Evolutionary conservation across 2,113 vertebrate genomes (phyloP).

Genomic region (Tretioscincus oriximinensis): DNA sequence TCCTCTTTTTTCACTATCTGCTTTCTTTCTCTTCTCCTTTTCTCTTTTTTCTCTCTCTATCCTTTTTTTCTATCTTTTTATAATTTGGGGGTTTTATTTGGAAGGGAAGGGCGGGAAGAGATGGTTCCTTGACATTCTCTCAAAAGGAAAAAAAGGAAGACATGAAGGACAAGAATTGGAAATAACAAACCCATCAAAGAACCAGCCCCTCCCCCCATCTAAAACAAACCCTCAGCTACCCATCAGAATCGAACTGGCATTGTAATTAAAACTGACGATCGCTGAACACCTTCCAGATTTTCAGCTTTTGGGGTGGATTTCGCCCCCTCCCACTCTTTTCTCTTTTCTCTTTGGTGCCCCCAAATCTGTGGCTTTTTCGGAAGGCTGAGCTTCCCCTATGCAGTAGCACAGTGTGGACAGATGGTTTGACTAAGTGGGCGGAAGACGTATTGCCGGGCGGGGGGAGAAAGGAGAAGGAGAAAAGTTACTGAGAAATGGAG

Average conservation of each 20-base stretch:
- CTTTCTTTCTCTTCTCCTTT: no score
- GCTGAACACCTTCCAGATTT: slow-evolving; percentile 16
- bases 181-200: not conserved
- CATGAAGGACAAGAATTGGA: not conserved
- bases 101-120: not conserved
- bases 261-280: slow-evolving; percentile 32
- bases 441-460: not conserved
- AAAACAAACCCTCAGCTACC: not conserved
- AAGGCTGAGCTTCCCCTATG: not conserved
- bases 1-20: no score
- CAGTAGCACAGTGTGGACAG: not conserved
- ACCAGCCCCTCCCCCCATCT: not conserved
- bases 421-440: slow-evolving; percentile 6
- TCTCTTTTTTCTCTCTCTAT: no score
- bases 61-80: not conserved
- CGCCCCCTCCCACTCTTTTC: no score
- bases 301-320: not conserved
- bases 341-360: not conserved
- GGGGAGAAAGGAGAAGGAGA: no score
- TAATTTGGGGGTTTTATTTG: not conserved
- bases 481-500: not conserved
- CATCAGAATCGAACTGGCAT: slow-evolving; percentile 24
- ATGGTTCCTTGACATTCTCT: slow-evolving; percentile 13
- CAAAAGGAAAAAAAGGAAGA: not conserved
- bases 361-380: not conserved